Conservation (phyloP, 2,797 vertebrate species). For the Streptopelia turtur region DNA sequence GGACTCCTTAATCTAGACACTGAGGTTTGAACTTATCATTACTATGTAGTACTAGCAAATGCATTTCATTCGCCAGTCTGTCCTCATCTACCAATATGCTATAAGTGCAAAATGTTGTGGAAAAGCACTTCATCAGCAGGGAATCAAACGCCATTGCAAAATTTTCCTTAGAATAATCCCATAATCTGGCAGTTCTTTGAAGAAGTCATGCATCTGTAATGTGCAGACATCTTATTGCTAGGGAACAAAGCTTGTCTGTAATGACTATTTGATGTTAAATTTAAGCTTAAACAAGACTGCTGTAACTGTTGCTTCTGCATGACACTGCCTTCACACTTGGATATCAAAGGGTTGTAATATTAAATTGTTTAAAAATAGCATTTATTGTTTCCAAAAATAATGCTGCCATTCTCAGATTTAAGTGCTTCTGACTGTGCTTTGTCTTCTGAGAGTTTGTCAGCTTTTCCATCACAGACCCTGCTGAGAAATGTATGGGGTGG, state of each 20-base stretch:
- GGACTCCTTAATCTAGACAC: not conserved
- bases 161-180: constrained; percentile 68
- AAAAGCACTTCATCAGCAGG: constrained; percentile 70
- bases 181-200: constrained; percentile 47
- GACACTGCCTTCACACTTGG: not conserved
- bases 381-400: constrained; percentile 47
- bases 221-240: constrained; percentile 26
- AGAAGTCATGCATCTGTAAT: constrained; percentile 4
- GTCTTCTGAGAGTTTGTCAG: constrained; percentile 13
- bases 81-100: constrained; percentile 7
- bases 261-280: not conserved
- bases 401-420: constrained; percentile 5
- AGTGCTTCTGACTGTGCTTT: not conserved
- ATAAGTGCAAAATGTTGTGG: constrained; percentile 60
- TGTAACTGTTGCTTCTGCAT: not conserved
- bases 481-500: not conserved
- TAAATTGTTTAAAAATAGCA: constrained; percentile 13
- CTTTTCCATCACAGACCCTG: constrained; percentile 3
- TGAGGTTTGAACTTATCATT: not conserved
- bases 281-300: not conserved
- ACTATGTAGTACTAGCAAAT: not conserved
- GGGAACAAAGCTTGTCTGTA: constrained; percentile 3
- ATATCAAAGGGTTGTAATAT: constrained; percentile 3
- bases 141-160: constrained; percentile 44
- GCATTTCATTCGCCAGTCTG: not conserved